Evolutionary conservation across 2,888 invertebrate genomes (phyloP), one percentile per base, ranked within the genome.

Genomic region (Plebejus melissa): DNA sequence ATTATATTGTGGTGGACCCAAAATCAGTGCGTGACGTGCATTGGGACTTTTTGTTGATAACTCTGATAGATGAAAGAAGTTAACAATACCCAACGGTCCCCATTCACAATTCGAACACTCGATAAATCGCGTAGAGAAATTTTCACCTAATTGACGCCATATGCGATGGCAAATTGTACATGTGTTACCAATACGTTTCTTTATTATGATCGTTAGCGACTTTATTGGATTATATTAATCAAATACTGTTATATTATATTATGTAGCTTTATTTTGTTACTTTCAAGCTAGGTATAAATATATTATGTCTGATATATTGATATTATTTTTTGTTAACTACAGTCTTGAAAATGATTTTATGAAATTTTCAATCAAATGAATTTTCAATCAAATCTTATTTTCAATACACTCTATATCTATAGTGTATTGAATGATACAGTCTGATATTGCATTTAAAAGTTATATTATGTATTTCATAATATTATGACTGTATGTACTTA

Each of bases 71-170:
- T 60, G 11, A 32, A 65, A 65, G 32, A 36, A 65, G 9, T 36
- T 65, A 13, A 65, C 65, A 65, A 65, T 65, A 36, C 65, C 65
- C 65, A 36, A 65, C 32, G 71, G 72, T 32, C 32, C 72, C 72
- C 36, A 71, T 71, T 46, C 71, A 28, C 22, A 46, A 22, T 65
- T 65, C 65, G 65, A 71, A 46, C 71, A 54, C 32, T 13, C 72
- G n/a, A 54, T 72, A 72, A 54, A 71, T 71, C 71, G 22, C 28
- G 16, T 41, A 46, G 50, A 72, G 46, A 41, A 41, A 32, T 72
- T 71, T 50, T 22, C 72, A 32, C 72, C 28, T 32, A 72, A 72
- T 72, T 72, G 72, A 50, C 72, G 72, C 71, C 71, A 72, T 54
- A 71, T 72, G 72, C 65, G 65, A 65, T 32, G 13, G 32, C 65